Evolutionary conservation across 2,113 vertebrate genomes (phyloP).

Genomic region (Progne subis): DNA sequence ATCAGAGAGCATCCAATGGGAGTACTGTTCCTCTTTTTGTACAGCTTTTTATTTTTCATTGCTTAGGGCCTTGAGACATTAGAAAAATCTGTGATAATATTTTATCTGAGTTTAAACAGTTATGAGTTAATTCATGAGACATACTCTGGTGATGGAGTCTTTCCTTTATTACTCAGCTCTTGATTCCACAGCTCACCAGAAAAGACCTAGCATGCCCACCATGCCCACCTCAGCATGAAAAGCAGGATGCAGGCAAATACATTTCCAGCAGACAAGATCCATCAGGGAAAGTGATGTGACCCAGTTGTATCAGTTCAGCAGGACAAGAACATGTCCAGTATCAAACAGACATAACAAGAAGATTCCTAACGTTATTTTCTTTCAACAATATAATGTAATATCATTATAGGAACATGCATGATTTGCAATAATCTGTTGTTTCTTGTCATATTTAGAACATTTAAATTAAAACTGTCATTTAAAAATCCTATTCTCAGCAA

Average conservation of each 20-base stretch:
- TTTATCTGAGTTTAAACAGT: background rate
- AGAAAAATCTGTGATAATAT: background rate
- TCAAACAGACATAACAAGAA: background rate
- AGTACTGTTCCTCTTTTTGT: background rate
- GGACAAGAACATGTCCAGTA: background rate
- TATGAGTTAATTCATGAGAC: background rate
- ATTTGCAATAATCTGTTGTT: background rate
- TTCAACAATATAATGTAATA: background rate
- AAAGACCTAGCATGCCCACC: background rate
- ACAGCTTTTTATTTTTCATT: background rate
- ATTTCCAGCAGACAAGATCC: background rate
- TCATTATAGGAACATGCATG: background rate
- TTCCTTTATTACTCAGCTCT: background rate
- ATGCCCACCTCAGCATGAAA: background rate
- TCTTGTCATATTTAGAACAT: background rate
- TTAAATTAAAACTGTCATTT: background rate
- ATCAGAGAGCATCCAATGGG: background rate
- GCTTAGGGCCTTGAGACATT: background rate
- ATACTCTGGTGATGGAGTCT: background rate
- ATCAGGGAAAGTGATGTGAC: background rate
- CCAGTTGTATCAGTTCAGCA: background rate
- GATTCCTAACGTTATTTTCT: background rate
- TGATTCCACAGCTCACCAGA: background rate
- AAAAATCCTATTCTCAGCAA: background rate
- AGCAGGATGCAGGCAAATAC: background rate